Conservation (phyloP, 2,888 invertebrate species). For the Drosophila paranaensis region DNA sequence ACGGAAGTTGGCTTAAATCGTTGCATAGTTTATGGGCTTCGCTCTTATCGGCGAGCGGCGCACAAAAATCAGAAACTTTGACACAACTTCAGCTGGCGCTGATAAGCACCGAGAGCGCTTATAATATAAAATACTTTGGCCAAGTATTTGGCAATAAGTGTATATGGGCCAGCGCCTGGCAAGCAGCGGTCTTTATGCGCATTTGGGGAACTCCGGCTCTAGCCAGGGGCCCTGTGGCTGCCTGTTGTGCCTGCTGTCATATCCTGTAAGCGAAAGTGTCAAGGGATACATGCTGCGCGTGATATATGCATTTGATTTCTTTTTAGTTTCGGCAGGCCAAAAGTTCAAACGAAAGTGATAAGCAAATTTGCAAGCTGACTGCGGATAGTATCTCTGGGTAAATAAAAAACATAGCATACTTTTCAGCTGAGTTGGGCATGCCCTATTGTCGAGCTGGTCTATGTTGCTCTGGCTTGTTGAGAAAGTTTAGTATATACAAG, state of each 20-base stretch:
- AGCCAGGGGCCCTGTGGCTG: not conserved
- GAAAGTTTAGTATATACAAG: not conserved
- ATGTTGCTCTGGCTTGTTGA: not conserved
- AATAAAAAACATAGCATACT: not conserved
- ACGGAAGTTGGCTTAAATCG: constrained; percentile 36
- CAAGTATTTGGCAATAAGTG: constrained; percentile 54
- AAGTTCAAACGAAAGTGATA: not conserved
- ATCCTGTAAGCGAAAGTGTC: constrained; percentile 3
- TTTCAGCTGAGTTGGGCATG: not conserved
- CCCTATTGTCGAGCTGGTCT: not conserved
- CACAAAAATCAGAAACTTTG: constrained; percentile 49
- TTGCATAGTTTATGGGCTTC: constrained; percentile 36
- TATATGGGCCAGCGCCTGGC: constrained; percentile 28
- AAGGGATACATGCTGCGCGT: not conserved
- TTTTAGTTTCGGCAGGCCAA: not conserved
- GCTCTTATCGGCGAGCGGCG: constrained; percentile 35
- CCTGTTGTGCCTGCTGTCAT: constrained; percentile 10
- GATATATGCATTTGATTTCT: not conserved
- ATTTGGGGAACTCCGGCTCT: constrained; percentile 42
- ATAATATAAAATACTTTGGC: constrained; percentile 57
- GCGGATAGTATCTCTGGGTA: not conserved
- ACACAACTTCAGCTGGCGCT: constrained; percentile 52
- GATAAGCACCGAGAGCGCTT: constrained; percentile 58
- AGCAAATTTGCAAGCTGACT: not conserved
- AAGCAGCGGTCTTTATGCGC: constrained; percentile 55